Conservation (phyloP, 1,140 invertebrate species). For the Oncopeltus fasciatus region DNA sequence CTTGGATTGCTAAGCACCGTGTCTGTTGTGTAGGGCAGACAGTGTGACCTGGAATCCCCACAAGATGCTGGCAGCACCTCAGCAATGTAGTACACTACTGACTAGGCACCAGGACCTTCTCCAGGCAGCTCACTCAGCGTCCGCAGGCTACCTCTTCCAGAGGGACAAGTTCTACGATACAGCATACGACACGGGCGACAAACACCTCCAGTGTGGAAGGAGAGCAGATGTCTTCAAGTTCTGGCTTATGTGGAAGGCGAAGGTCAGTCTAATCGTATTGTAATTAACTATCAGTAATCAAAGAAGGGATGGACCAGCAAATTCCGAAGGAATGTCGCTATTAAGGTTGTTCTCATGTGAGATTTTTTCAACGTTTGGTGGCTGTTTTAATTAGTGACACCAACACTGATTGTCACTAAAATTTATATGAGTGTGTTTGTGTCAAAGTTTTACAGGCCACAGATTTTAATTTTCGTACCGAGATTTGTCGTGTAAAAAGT, state of each 20-base stretch:
- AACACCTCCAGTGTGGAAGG: slow-evolving; percentile 84
- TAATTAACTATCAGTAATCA: not conserved
- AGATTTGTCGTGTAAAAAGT: no score
- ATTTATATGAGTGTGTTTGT: no score
- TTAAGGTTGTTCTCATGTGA: no score
- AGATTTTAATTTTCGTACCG: no score
- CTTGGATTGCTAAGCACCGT: no score
- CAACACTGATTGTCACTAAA: no score
- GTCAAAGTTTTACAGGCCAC: no score
- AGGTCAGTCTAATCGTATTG: slow-evolving; percentile 31
- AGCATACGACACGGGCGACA: slow-evolving; percentile 80
- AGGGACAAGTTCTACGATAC: slow-evolving; percentile 94
- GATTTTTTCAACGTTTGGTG: no score
- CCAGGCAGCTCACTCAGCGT: slow-evolving; percentile 44
- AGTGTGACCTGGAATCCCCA: slow-evolving; percentile 92
- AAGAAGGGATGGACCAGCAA: no score
- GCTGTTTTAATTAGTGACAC: no score
- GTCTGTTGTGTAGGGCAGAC: slow-evolving; percentile 75
- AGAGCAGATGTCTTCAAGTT: slow-evolving; percentile 88
- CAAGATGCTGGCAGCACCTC: slow-evolving; percentile 72
- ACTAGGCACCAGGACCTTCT: slow-evolving; percentile 52
- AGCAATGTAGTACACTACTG: slow-evolving; percentile 80
- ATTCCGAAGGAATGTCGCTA: no score
- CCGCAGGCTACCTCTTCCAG: slow-evolving; percentile 84
- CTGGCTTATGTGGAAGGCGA: slow-evolving; percentile 96